A percentile compares a stretch with the other conserved stretches of the same genome.
These are phyloP conservation scores for Carapus acus DNA, from an alignment of 2,797 vertebrate species.

Conservation along the genomic window DNA sequence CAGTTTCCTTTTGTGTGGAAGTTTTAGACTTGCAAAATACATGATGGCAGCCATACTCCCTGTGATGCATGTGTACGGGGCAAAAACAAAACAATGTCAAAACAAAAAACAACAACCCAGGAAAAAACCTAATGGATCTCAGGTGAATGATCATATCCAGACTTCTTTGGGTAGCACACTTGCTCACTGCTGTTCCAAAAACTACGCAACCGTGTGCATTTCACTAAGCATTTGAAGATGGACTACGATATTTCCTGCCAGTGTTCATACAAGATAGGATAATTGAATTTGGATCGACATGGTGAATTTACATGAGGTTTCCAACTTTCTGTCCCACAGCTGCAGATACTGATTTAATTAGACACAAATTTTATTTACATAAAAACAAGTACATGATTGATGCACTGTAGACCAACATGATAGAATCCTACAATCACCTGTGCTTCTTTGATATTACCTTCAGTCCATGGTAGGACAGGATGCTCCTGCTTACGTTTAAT, in stretches of 20 bases:
- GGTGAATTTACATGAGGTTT: not conserved
- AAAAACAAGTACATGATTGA: conserved; percentile 5
- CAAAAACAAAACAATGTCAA: no score
- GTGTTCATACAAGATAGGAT: not conserved
- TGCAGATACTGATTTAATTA: conserved; percentile 8
- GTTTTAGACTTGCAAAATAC: no score
- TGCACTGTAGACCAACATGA: not conserved
- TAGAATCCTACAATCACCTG: conserved; percentile 29
- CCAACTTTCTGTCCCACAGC: conserved; percentile 1
- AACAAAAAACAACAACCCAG: no score
- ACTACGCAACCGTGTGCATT: conserved; percentile 10
- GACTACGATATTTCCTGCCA: not conserved
- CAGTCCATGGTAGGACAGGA: conserved; percentile 15
- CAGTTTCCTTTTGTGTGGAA: conserved; percentile 13
- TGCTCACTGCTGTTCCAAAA: no score
- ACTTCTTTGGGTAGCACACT: no score
- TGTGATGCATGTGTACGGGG: no score
- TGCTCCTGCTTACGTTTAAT: conserved; percentile 20
- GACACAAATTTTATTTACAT: not conserved
- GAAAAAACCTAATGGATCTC: conserved; percentile 1
- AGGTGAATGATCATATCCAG: conserved; percentile 2
- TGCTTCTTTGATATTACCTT: conserved; percentile 46
- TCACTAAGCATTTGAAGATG: conserved; percentile 1
- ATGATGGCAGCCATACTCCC: not conserved
- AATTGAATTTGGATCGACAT: conserved; percentile 3